Conservation (phyloP, 2,113 vertebrate species). For the Vidua chalybeata region DNA sequence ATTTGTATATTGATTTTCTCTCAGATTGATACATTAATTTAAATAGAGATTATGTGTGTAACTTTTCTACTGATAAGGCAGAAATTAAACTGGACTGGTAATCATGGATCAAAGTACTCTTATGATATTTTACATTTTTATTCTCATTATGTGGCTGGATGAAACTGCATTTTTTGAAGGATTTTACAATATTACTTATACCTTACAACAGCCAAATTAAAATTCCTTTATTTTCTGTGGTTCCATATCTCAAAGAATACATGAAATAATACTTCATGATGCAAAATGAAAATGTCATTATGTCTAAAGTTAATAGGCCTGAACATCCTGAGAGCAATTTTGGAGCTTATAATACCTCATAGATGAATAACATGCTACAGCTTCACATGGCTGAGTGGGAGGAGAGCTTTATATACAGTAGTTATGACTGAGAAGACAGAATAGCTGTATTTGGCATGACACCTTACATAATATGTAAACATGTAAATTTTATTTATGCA, state of each 20-base stretch:
- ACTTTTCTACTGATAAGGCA: background rate
- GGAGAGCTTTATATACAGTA: background rate
- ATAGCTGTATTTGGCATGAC: background rate
- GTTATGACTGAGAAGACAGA: background rate
- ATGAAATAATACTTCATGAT: background rate
- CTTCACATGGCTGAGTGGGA: background rate
- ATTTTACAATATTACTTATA: background rate
- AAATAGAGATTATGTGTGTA: background rate
- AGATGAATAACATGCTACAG: background rate
- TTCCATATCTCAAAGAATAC: background rate
- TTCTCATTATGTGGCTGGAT: background rate
- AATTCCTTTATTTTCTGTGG: background rate
- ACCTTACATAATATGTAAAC: background rate
- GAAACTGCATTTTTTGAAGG: background rate
- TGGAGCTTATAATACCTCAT: background rate
- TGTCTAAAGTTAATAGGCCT: background rate
- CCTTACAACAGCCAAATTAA: background rate
- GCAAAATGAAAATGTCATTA: background rate
- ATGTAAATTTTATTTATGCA: accelerated
- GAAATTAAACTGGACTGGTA: background rate
- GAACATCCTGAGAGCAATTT: background rate
- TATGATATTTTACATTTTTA: background rate
- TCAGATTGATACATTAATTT: background rate
- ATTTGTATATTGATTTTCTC: conserved; percentile 1
- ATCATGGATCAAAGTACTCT: background rate